A percentile compares a stretch with the other conserved stretches of the same genome.
These are phyloP conservation scores for Achatina immaculata DNA, from an alignment of 1,140 invertebrate species.

Conservation along the genomic window DNA sequence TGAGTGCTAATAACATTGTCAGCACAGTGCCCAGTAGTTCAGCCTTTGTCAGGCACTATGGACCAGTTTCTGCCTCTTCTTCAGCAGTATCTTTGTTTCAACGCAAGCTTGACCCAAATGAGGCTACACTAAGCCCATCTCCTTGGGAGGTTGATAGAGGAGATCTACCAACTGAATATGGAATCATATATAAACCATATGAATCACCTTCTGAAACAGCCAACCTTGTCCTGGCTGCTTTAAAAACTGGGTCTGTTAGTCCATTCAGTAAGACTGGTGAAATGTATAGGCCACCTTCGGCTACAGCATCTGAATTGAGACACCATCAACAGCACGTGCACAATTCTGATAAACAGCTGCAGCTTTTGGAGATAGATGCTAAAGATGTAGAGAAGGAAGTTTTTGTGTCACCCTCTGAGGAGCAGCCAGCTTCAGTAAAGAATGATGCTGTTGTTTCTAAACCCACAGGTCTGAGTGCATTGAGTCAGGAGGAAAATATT, in stretches of 20 bases:
- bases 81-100: background rate
- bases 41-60: background rate
- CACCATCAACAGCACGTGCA: background rate
- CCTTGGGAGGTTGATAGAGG: slow-evolving; percentile 7
- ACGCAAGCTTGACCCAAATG: background rate
- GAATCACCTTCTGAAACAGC: background rate
- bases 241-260: background rate
- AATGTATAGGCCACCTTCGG: no score
- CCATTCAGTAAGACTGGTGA: background rate
- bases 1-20: background rate
- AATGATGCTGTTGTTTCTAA: background rate
- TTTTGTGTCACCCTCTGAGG: background rate
- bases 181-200: background rate
- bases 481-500: background rate
- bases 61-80: background rate
- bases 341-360: background rate
- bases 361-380: background rate
- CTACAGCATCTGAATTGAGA: background rate
- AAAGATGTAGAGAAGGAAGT: background rate
- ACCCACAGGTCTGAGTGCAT: background rate
- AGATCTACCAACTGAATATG: background rate
- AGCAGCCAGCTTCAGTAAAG: background rate
- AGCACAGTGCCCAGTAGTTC: background rate
- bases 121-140: background rate
- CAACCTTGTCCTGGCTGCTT: background rate